Conservation (phyloP, 1,140 invertebrate genomes). For the Chironomus tepperi region DNA sequence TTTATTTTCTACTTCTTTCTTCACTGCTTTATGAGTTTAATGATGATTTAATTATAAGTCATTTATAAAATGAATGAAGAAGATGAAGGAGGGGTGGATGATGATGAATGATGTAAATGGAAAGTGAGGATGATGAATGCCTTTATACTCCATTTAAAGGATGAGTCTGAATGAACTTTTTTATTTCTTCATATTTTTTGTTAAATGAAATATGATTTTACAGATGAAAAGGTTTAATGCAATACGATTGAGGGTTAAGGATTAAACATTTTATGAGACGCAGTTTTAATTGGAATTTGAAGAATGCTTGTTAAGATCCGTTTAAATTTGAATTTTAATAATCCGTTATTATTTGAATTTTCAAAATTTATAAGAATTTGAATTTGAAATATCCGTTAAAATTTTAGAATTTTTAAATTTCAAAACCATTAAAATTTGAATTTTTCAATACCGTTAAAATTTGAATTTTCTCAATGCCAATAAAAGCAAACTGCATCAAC, state of each 20-base stretch:
- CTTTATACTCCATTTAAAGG: background rate
- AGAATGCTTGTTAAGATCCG: too few relatives aligned
- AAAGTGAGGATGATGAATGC: background rate
- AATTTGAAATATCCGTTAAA: too few relatives aligned
- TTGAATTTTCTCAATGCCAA: too few relatives aligned
- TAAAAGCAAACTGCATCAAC: too few relatives aligned
- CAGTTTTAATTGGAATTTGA: background rate
- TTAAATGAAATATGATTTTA: conserved; percentile 23
- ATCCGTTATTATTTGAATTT: too few relatives aligned
- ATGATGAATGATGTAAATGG: background rate
- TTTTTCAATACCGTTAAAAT: too few relatives aligned
- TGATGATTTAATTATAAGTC: conserved; percentile 20
- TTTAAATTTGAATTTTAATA: too few relatives aligned
- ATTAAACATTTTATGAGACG: background rate
- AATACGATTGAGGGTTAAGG: background rate
- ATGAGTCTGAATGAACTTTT: background rate
- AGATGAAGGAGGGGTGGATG: background rate
- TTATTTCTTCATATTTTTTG: background rate
- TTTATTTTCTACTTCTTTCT: background rate
- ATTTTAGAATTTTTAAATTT: too few relatives aligned
- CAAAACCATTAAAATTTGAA: too few relatives aligned
- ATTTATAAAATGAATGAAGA: conserved; percentile 3
- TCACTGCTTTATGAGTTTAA: background rate
- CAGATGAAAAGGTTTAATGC: background rate
- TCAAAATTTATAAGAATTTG: too few relatives aligned